A percentile compares a stretch with the other conserved stretches of the same genome.
Conservation (phyloP, 2,797 vertebrate species). For the Chlorospingus flavigularis region DNA sequence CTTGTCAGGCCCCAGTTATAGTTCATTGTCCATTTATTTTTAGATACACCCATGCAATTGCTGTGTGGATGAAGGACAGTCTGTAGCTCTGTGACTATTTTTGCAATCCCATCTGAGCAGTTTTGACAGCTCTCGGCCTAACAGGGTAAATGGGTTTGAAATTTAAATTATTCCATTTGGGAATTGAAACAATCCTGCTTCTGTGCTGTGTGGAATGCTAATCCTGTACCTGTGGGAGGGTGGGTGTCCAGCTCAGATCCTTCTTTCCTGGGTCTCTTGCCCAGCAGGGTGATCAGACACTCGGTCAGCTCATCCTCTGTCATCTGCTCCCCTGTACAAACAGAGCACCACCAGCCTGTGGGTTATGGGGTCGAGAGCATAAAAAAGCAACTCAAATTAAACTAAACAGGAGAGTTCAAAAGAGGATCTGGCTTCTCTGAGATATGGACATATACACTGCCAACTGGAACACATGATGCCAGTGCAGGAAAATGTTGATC, state of each 20-base stretch:
- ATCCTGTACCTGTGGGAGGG: conserved; percentile 65
- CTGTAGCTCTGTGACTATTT: neutral
- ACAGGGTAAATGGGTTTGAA: conserved; percentile 9
- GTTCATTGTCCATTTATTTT: conserved; percentile 44
- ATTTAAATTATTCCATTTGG: neutral
- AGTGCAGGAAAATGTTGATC: neutral
- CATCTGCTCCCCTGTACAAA: conserved; percentile 87
- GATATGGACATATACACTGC: fast-evolving
- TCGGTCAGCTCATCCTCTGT: conserved; percentile 84
- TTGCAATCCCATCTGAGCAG: neutral
- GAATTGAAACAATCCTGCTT: neutral
- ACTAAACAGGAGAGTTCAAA: neutral
- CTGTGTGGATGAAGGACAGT: neutral
- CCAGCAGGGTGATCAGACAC: conserved; percentile 82
- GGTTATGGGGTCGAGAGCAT: neutral
- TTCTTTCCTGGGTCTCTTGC: conserved; percentile 66
- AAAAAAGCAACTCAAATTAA: neutral
- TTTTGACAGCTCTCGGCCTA: conserved; percentile 34
- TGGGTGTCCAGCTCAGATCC: conserved; percentile 35
- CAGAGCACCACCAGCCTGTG: neutral
- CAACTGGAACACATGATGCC: fast-evolving
- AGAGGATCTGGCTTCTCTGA: neutral
- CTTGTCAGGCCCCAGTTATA: conserved; percentile 30
- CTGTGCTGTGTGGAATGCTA: neutral
- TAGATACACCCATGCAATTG: neutral